phyloP scores from a whole-genome alignment of 2,797 vertebrate genomes.

The Pseudochirops cupreus region DNA sequence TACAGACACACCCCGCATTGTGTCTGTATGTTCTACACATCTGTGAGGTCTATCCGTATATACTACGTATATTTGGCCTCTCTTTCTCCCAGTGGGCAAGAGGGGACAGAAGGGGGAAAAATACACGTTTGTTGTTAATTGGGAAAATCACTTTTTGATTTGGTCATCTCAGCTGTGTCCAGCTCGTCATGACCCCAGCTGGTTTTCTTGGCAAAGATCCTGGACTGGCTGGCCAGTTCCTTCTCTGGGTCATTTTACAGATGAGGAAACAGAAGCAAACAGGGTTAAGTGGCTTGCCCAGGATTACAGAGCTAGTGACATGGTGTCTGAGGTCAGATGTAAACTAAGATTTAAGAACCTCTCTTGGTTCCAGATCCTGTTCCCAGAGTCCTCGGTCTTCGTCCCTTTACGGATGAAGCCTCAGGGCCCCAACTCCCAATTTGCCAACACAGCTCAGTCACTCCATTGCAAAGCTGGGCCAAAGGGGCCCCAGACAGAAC shows the following conservation, averaged over 20 bases:
- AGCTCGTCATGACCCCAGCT: background rate
- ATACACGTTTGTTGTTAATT: too few species aligned
- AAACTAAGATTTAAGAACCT: background rate
- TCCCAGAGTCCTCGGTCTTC: too few species aligned
- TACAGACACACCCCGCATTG: too few species aligned
- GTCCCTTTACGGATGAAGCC: background rate
- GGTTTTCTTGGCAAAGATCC: background rate
- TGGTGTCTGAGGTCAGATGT: background rate
- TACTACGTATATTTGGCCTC: too few species aligned
- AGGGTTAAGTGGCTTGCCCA: background rate
- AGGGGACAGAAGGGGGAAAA: background rate
- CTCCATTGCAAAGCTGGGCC: too few species aligned
- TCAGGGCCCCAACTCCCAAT: background rate
- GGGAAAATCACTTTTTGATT: too few species aligned
- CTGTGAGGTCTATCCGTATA: background rate
- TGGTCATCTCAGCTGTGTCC: too few species aligned
- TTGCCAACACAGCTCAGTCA: background rate
- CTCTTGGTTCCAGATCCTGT: background rate
- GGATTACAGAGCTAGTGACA: background rate
- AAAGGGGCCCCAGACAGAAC: background rate
- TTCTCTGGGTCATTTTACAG: background rate
- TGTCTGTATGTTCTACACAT: too few species aligned
- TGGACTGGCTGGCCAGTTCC: background rate
- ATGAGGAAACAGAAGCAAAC: background rate
- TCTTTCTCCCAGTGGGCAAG: background rate